Evolutionary conservation across 2,797 vertebrate species (phyloP).

Genomic region (Xyrichtys novacula): DNA sequence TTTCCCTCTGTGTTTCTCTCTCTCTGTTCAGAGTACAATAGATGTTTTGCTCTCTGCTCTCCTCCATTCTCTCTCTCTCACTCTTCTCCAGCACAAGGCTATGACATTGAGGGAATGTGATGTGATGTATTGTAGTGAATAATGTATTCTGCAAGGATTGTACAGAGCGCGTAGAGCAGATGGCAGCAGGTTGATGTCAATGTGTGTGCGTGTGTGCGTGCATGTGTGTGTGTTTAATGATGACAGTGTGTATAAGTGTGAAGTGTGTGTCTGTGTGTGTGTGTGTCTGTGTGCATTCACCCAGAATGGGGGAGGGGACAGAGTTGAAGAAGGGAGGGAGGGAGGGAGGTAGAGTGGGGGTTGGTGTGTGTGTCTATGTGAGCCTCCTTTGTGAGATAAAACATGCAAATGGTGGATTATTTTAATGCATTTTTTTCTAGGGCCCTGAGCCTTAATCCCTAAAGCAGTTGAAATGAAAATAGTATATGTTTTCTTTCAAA

Average conservation of each 20-base stretch:
- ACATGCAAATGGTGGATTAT: constrained; percentile 87
- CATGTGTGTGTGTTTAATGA: constrained; percentile 64
- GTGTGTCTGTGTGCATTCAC: constrained; percentile 47
- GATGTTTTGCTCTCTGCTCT: constrained; percentile 62
- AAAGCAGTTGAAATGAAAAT: constrained; percentile 85
- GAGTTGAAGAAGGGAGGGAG: constrained; percentile 47
- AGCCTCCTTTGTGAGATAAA: constrained; percentile 83
- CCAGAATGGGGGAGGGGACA: constrained; percentile 73
- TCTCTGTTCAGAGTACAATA: constrained; percentile 60
- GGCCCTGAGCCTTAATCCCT: constrained; percentile 79
- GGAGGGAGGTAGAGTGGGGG: constrained; percentile 64
- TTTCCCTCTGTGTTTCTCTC: constrained; percentile 12
- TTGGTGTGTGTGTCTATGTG: constrained; percentile 71
- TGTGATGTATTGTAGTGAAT: constrained; percentile 86
- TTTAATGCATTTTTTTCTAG: constrained; percentile 82
- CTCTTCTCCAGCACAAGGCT: constrained; percentile 76
- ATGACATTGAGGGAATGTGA: constrained; percentile 86
- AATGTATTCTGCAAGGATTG: constrained; percentile 84
- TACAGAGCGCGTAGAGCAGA: constrained; percentile 79
- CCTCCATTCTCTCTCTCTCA: constrained; percentile 58
- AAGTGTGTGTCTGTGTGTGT: constrained; percentile 39
- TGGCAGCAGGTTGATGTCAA: constrained; percentile 81
- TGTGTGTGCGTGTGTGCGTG: constrained; percentile 49
- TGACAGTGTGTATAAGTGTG: constrained; percentile 73
- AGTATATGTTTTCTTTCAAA: constrained; percentile 81